Conservation (phyloP, 30 jellyfish, hydroid and myxozoan species). For the Hydra vulgaris region DNA sequence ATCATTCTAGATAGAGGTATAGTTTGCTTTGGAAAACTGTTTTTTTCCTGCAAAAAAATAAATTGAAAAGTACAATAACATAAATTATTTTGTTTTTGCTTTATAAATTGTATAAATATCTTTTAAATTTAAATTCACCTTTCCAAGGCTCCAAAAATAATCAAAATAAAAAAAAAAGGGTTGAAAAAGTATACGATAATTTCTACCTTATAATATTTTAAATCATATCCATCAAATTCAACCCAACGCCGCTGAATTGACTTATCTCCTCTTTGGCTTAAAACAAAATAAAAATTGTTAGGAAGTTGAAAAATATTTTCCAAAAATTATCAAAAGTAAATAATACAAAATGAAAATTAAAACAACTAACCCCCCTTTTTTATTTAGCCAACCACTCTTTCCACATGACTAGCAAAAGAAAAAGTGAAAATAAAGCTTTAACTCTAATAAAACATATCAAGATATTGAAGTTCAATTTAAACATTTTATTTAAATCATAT, state of each 20-base stretch:
- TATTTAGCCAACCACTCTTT: conserved; percentile 51
- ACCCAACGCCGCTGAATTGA: conserved; percentile 54
- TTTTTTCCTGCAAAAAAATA: conserved; percentile 40
- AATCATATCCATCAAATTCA: conserved; percentile 61
- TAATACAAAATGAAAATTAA: background rate
- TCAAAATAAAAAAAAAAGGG: conserved; percentile 3
- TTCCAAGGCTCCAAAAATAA: background rate
- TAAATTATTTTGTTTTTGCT: no score
- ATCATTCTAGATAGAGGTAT: conserved; percentile 70
- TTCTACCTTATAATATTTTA: conserved; percentile 47
- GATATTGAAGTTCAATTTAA: background rate
- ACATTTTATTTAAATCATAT: no score
- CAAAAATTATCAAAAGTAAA: background rate
- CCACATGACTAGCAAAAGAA: conserved; percentile 5
- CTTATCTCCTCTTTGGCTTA: conserved; percentile 49
- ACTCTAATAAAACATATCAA: background rate
- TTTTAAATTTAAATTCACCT: no score
- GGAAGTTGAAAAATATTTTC: background rate
- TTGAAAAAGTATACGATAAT: background rate
- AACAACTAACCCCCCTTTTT: conserved; percentile 66
- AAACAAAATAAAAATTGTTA: background rate
- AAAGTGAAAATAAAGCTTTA: background rate
- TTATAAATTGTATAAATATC: no score
- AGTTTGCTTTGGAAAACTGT: conserved; percentile 37
- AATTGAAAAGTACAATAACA: no score